phyloP scores from a whole-genome alignment of 2,888 invertebrate species.

The Laspeyria flexula region DNA sequence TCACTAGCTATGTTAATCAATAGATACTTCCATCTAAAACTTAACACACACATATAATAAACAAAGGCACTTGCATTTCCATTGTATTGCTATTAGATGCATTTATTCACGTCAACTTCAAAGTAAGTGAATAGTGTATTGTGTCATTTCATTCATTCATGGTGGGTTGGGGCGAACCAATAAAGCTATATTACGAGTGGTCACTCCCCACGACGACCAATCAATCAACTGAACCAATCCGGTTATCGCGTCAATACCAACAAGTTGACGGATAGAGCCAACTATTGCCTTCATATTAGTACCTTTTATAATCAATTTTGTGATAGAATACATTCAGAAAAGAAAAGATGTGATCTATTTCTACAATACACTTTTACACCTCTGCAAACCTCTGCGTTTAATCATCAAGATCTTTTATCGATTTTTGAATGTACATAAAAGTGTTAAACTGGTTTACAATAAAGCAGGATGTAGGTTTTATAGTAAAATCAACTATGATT shows the following conservation, averaged over 20 bases:
- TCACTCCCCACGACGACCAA: conserved; percentile 37
- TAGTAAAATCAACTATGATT: no score
- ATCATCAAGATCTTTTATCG: no score
- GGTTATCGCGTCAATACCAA: conserved; percentile 20
- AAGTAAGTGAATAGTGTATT: conserved; percentile 35
- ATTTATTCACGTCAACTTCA: conserved; percentile 12
- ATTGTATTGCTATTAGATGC: conserved; percentile 9
- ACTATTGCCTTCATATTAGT: neutral
- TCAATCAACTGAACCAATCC: conserved; percentile 54
- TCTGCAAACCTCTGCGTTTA: no score
- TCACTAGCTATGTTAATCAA: no score
- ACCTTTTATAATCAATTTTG: neutral
- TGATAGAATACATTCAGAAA: neutral
- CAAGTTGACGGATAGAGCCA: neutral
- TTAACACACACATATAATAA: neutral
- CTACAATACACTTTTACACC: no score
- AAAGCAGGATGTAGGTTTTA: no score
- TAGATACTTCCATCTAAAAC: no score
- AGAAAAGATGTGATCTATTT: no score
- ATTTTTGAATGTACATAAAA: no score
- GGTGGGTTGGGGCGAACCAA: conserved; percentile 24
- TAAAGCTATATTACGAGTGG: conserved; percentile 41
- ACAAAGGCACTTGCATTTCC: neutral
- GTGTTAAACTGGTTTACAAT: no score
- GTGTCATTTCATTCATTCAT: conserved; percentile 37